These are phyloP conservation scores for Gallinago jamesoni DNA, from an alignment of 2,113 vertebrate species.

Conservation along the genomic window DNA sequence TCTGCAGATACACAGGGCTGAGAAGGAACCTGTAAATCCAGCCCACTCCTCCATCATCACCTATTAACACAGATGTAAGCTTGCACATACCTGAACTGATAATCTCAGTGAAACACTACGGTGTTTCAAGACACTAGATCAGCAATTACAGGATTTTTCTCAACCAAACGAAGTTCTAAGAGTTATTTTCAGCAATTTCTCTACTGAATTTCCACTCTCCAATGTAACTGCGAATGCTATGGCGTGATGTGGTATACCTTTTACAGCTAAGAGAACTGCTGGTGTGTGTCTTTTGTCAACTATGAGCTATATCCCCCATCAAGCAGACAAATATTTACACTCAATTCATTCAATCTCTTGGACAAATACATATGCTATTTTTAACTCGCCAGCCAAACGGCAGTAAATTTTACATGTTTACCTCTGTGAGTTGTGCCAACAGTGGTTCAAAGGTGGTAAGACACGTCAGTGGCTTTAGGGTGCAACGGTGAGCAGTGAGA, in stretches of 20 bases:
- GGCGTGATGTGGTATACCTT: background rate
- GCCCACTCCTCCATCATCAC: background rate
- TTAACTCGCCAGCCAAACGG: background rate
- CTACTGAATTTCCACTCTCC: background rate
- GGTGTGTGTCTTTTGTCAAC: background rate
- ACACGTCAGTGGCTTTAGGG: background rate
- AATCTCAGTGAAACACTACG: background rate
- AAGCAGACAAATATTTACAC: slow-evolving; percentile 11
- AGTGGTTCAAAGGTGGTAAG: background rate
- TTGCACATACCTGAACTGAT: background rate
- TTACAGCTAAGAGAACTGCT: background rate
- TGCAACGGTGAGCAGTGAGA: rapidly evolving
- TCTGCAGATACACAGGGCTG: background rate
- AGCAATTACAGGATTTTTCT: rapidly evolving
- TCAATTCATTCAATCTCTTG: background rate
- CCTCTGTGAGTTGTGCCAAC: background rate
- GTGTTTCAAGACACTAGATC: background rate
- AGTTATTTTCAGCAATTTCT: background rate
- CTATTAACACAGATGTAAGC: background rate
- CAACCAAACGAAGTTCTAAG: background rate
- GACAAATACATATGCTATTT: background rate
- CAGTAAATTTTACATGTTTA: background rate
- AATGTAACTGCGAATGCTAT: rapidly evolving
- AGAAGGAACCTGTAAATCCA: background rate
- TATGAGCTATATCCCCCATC: background rate